Conservation (phyloP, 2,888 invertebrate species). For the Hemistola chrysoprasaria region DNA sequence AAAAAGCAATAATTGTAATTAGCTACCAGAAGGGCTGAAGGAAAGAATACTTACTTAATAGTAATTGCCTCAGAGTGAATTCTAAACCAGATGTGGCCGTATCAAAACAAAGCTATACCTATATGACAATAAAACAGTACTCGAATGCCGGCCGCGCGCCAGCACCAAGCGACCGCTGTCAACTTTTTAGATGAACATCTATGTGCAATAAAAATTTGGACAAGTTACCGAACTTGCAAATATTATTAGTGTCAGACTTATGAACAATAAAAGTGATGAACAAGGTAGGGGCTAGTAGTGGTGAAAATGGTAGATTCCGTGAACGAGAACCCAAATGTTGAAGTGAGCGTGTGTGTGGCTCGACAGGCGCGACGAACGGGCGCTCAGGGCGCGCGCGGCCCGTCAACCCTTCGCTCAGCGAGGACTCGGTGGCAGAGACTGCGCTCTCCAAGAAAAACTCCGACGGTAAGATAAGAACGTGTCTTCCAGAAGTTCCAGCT, state of each 20-base stretch:
- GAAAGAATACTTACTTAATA: not conserved
- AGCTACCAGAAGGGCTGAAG: not conserved
- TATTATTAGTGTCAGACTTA: too few relatives aligned
- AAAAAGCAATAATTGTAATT: slow-evolving; percentile 1
- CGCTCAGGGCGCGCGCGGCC: slow-evolving; percentile 65
- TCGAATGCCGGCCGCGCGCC: slow-evolving; percentile 2
- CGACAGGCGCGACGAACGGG: slow-evolving; percentile 73
- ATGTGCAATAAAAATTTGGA: slow-evolving; percentile 3
- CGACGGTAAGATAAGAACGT: slow-evolving; percentile 86
- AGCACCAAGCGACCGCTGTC: slow-evolving; percentile 8
- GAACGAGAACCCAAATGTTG: slow-evolving; percentile 52
- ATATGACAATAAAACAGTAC: slow-evolving; percentile 11
- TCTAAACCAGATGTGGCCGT: slow-evolving; percentile 4
- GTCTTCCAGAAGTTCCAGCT: slow-evolving; percentile 37
- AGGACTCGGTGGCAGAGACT: slow-evolving; percentile 91
- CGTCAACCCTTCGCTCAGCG: slow-evolving; percentile 88
- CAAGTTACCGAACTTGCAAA: not conserved
- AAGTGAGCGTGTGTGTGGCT: slow-evolving; percentile 74
- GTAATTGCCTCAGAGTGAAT: not conserved
- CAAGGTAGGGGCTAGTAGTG: slow-evolving; percentile 1
- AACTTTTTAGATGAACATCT: slow-evolving; percentile 19
- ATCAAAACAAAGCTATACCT: slow-evolving; percentile 5
- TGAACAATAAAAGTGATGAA: not conserved
- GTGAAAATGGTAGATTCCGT: slow-evolving; percentile 19
- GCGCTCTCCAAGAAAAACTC: slow-evolving; percentile 91